Evolutionary conservation across 2,888 invertebrate genomes (phyloP).

Genomic region (Drosophila nigricruria): DNA sequence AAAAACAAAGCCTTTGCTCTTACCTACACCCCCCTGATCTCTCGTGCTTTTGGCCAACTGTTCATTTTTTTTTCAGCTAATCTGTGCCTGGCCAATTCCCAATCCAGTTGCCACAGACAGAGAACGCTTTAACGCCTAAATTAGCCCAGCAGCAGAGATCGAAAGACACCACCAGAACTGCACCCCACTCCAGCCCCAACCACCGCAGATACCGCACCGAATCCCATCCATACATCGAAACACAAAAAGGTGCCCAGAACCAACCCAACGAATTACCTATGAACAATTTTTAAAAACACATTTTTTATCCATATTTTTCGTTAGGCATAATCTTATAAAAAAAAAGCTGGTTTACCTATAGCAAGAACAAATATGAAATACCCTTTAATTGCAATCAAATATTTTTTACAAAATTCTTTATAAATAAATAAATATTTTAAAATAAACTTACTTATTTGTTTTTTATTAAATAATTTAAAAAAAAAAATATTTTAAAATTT

Average conservation of each 20-base stretch:
- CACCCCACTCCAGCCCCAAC: slow-evolving; percentile 9
- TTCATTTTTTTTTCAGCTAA: slow-evolving; percentile 27
- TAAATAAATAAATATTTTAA: no score
- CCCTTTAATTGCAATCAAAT: slow-evolving; percentile 11
- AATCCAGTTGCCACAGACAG: slow-evolving; percentile 25
- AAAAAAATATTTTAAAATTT: no score
- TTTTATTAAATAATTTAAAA: no score
- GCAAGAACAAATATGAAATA: slow-evolving; percentile 1
- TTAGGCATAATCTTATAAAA: not conserved
- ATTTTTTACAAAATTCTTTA: no score
- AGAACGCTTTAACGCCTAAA: slow-evolving; percentile 63
- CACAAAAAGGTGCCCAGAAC: slow-evolving; percentile 9
- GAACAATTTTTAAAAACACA: slow-evolving; percentile 34
- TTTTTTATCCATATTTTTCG: slow-evolving; percentile 37
- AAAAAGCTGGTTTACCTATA: not conserved
- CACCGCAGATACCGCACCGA: not conserved
- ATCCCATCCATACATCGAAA: slow-evolving; percentile 4
- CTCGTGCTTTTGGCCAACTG: slow-evolving; percentile 40
- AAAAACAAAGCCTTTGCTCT: not conserved
- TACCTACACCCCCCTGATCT: not conserved
- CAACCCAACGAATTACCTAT: slow-evolving; percentile 41
- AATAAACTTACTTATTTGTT: no score
- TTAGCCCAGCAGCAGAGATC: slow-evolving; percentile 53
- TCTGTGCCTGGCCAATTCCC: slow-evolving; percentile 14
- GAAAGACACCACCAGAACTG: slow-evolving; percentile 24